These are phyloP conservation scores for Drosophila mayaguana DNA, from an alignment of 2,888 invertebrate species.

Conservation along the genomic window DNA sequence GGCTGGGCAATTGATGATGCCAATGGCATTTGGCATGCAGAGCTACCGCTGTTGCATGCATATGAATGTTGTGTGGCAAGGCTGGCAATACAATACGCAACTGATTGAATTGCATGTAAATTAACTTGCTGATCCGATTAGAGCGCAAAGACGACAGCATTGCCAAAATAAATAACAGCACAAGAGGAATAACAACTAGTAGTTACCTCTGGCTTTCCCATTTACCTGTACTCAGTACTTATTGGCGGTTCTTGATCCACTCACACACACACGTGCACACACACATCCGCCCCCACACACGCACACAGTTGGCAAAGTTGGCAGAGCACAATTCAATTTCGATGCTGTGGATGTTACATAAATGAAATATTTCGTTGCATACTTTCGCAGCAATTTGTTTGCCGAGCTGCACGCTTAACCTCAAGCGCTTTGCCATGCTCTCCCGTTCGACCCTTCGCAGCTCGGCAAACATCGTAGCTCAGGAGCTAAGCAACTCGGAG, in stretches of 20 bases:
- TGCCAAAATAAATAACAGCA: slow-evolving; percentile 44
- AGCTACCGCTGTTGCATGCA: slow-evolving; percentile 38
- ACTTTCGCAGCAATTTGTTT: slow-evolving; percentile 66
- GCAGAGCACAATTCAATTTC: slow-evolving; percentile 61
- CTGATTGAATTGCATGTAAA: slow-evolving; percentile 78
- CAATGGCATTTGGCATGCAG: slow-evolving; percentile 36
- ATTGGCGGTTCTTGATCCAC: slow-evolving; percentile 28
- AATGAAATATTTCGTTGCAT: slow-evolving; percentile 69
- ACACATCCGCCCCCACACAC: slow-evolving; percentile 18
- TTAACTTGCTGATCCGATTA: slow-evolving; percentile 79
- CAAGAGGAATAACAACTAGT: slow-evolving; percentile 19
- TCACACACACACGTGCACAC: not conserved
- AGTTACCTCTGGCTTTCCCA: slow-evolving; percentile 15
- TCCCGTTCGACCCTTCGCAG: not conserved
- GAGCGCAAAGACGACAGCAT: slow-evolving; percentile 48
- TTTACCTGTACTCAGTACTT: slow-evolving; percentile 43
- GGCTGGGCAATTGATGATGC: slow-evolving; percentile 50
- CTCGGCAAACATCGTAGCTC: not conserved
- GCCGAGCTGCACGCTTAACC: slow-evolving; percentile 34
- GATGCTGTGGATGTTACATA: slow-evolving; percentile 55
- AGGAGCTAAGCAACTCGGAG: not conserved
- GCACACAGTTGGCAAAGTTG: slow-evolving; percentile 22
- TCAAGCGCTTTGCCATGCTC: slow-evolving; percentile 18
- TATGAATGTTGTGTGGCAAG: slow-evolving; percentile 6
- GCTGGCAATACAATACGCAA: slow-evolving; percentile 57